Conservation (phyloP, 2,797 vertebrate genomes). For the Argyrosomus regius region DNA sequence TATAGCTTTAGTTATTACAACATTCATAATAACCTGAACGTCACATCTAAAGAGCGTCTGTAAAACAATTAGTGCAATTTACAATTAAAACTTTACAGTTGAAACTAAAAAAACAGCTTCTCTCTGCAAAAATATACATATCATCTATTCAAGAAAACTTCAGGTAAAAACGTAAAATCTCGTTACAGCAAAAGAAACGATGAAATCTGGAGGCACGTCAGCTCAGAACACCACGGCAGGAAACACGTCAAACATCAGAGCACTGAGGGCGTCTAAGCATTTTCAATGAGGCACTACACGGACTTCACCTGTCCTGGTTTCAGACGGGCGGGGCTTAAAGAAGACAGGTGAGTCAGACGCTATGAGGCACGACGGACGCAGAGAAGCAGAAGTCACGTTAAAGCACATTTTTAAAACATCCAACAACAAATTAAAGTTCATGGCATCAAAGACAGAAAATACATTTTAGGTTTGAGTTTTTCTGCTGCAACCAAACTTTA, state of each 20-base stretch:
- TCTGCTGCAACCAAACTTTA: no score
- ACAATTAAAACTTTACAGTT: constrained; percentile 72
- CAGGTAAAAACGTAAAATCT: constrained; percentile 60
- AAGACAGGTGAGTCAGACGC: constrained; percentile 7
- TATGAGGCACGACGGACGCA: constrained; percentile 61
- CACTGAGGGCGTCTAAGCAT: constrained; percentile 42
- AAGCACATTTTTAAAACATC: constrained; percentile 43
- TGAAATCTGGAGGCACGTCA: constrained; percentile 72
- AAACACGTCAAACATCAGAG: constrained; percentile 19
- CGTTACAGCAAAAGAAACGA: constrained; percentile 52
- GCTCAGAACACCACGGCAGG: constrained; percentile 43
- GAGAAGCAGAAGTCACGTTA: constrained; percentile 41
- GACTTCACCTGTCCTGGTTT: constrained; percentile 17
- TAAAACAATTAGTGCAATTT: constrained; percentile 85
- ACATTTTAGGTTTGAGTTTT: background rate
- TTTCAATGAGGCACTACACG: constrained; percentile 72
- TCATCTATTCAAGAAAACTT: constrained; percentile 65
- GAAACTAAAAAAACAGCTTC: constrained; percentile 73
- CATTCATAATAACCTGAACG: constrained; percentile 79
- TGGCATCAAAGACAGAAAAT: background rate
- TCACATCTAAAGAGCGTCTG: constrained; percentile 75
- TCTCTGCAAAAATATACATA: constrained; percentile 84
- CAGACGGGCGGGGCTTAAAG: constrained; percentile 14
- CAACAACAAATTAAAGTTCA: background rate
- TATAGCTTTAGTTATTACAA: constrained; percentile 75